Conservation (phyloP, 2,888 invertebrate species). For the Heteropelma amictum region DNA sequence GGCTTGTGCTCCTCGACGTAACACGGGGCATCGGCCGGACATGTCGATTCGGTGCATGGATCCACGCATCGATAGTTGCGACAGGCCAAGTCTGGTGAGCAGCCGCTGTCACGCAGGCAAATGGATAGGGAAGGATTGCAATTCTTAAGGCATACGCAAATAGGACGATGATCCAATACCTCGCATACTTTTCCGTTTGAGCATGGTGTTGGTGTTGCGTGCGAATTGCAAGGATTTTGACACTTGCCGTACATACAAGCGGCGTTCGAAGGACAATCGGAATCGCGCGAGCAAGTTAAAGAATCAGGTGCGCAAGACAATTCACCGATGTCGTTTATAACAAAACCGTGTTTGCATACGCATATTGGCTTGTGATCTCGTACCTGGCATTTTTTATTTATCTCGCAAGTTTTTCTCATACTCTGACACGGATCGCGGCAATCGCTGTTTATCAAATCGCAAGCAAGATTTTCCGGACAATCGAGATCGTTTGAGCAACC, state of each 20-base stretch:
- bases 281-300: slow-evolving; percentile 88
- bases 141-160: slow-evolving; percentile 92
- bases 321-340: slow-evolving; percentile 92
- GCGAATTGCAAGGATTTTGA: slow-evolving; percentile 89
- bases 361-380: slow-evolving; percentile 91
- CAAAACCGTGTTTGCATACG: slow-evolving; percentile 93
- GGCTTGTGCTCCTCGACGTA: slow-evolving; percentile 96
- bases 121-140: slow-evolving; percentile 92
- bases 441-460: slow-evolving; percentile 84
- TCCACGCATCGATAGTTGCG: slow-evolving; percentile 93
- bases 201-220: slow-evolving; percentile 82
- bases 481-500: slow-evolving; percentile 84
- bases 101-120: slow-evolving; percentile 93
- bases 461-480: slow-evolving; percentile 87
- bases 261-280: slow-evolving; percentile 91
- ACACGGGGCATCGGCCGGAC: slow-evolving; percentile 92
- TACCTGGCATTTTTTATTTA: slow-evolving; percentile 93
- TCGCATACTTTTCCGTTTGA: slow-evolving; percentile 91
- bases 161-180: slow-evolving; percentile 91
- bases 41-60: slow-evolving; percentile 91
- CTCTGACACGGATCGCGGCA: slow-evolving; percentile 90
- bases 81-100: slow-evolving; percentile 91
- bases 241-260: slow-evolving; percentile 91
- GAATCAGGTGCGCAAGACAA: slow-evolving; percentile 91
- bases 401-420: slow-evolving; percentile 85